These are phyloP conservation scores for Epirrhoe tristata DNA, from an alignment of 2,888 invertebrate genomes.

Conservation along the genomic window DNA sequence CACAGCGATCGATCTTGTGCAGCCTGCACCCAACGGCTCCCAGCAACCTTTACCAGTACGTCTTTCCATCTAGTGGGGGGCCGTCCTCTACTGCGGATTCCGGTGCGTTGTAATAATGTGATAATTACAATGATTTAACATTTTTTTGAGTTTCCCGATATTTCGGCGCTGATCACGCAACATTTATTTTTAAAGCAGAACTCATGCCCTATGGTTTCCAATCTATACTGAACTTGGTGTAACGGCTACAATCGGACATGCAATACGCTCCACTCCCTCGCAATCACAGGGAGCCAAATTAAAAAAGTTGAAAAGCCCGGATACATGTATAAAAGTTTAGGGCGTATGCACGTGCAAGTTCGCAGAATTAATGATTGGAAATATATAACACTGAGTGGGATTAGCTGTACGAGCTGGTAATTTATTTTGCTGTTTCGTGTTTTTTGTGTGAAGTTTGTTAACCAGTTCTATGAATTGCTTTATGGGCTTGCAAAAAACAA, in stretches of 20 bases:
- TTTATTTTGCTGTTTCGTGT: slow-evolving; percentile 7
- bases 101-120: too few relatives aligned
- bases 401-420: slow-evolving; percentile 28
- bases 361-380: slow-evolving; percentile 45
- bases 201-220: not conserved
- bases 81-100: too few relatives aligned
- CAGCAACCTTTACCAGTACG: too few relatives aligned
- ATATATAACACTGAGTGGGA: slow-evolving; percentile 40
- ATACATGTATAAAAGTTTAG: slow-evolving; percentile 54
- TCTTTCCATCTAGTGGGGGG: too few relatives aligned
- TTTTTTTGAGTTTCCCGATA: too few relatives aligned
- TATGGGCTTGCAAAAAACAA: too few relatives aligned
- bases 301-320: slow-evolving; percentile 73
- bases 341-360: slow-evolving; percentile 41
- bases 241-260: slow-evolving; percentile 20
- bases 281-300: slow-evolving; percentile 60
- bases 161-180: too few relatives aligned
- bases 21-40: too few relatives aligned
- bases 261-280: slow-evolving; percentile 11
- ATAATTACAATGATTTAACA: too few relatives aligned
- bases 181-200: not conserved
- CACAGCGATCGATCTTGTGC: too few relatives aligned
- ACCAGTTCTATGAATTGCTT: not conserved
- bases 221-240: not conserved
- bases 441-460: slow-evolving; percentile 3